Evolutionary conservation across 2,888 invertebrate genomes (phyloP), one percentile per base, ranked within the genome.

Genomic region (Lasioglossum marginatum): DNA sequence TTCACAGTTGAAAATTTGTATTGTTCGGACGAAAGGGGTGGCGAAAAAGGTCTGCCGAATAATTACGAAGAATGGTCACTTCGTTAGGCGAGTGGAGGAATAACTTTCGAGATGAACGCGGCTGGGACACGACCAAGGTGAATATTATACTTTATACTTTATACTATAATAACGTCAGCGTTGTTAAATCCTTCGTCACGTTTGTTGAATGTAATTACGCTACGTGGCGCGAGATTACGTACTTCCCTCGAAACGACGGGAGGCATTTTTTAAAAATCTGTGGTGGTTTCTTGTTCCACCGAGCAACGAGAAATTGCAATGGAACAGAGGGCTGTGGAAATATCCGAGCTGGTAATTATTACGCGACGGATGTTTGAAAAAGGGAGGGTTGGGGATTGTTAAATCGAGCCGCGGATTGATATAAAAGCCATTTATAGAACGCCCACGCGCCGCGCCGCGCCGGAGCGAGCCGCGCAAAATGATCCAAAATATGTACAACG

Each of bases 391-490:
- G 37, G n/a, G 40, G 60, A 37, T 70, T 34, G 71, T 83, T 80
- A 80, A 81, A 76, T 80, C 70, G 71, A 76, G 57, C 75, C 40
- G 34, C n/a, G 75, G 40, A 75, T 83, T 81, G 82, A 81, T 80
- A 81, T 76, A 76, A 63, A 76, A 66, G 48, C 76, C 76, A 81
- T 83, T 83, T 83, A 76, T 81, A 83, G 83, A 72, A 72, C 83
- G 76, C 63, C 72, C 76, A 76, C 71, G 75, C 75, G n/a, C 34
- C 45, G 14, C 12, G 4, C 4, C 16, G 45, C 1, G 31, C 48
- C 37, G 27, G 5, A 19, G 34, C 66, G 37, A 68, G 23, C 23
- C 43, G 31, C 63, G 76, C 63, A 60, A 76, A 81, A 81, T 40
- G 34, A 60, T 75, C 60, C 60, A 52, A 81, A 76, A 83, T 83